Base-by-base conservation (phyloP, 2,888 invertebrate species). In the Therioaphis trifolii region DNA sequence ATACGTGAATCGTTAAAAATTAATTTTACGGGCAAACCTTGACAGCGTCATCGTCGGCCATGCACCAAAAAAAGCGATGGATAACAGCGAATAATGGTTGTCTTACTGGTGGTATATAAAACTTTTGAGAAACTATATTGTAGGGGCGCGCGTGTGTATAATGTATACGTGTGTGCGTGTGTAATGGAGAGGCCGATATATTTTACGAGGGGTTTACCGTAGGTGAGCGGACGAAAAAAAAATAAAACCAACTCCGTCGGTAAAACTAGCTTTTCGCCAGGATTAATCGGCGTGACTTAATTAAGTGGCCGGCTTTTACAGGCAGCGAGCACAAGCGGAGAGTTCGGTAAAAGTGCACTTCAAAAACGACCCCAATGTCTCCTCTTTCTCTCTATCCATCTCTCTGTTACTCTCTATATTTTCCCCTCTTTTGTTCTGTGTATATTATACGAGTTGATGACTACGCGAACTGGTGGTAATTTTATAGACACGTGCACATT, bases 221-320 rank as follows among this genome's bases (percentile, higher is more conserved):
- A 11, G 0, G 35, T 15, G 43, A n/a, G 63, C 21, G 18, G 7
- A 18, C 21, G 43, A 76, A 76, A 76, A 63, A 5, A 29, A 49
- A 72, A 52, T 46, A 27, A 68, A 27, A 35, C 12, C n/a, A 3
- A 21, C 35, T 7, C 63, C 29, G 46, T 15, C 18, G 35, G 29
- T 4, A 29, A 35, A 9, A n/a, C 11, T 2, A 78, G 68, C 68
- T 68, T 68, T 69, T 40, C 52, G 24, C 1, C 68, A 52, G 68
- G 68, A 78, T 78, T 68, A 78, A 78, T 78, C 52, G 68, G 52
- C 52, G 68, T 55, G 35, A 78, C 78, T 78, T 78, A 78, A 78
- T 78, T 55, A 55, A 78, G 68, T 68, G 55, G 78, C 9, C 55
- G 55, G 24, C 52, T 68, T 78, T 78, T 78, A 78, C 35, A 18